These are phyloP conservation scores for Fulica atra DNA, from an alignment of 2,113 vertebrate species.

Conservation along the genomic window DNA sequence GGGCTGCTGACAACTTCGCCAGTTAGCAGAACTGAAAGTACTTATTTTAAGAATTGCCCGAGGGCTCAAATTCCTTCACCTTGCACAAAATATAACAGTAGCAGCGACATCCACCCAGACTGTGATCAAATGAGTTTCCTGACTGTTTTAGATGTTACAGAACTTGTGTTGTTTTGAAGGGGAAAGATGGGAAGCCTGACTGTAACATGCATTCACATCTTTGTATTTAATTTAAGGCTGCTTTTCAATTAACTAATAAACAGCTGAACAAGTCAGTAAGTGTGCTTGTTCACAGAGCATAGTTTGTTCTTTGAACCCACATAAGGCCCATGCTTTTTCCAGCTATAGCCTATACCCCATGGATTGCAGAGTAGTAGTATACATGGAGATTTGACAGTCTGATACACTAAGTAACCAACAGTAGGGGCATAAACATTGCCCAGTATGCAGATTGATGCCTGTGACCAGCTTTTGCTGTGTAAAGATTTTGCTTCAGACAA, in stretches of 20 bases:
- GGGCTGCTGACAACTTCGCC: neutral
- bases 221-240: neutral
- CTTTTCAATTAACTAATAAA: neutral
- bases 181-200: neutral
- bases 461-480: neutral
- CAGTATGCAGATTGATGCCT: neutral
- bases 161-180: neutral
- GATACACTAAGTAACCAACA: neutral
- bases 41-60: neutral
- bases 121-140: neutral
- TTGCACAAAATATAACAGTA: neutral
- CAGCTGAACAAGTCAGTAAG: neutral
- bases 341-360: neutral
- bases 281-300: neutral
- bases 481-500: neutral
- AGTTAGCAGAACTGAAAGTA: neutral
- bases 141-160: neutral
- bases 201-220: neutral
- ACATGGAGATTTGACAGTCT: neutral
- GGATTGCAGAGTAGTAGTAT: neutral
- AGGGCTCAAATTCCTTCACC: neutral
- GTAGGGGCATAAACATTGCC: neutral
- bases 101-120: neutral
- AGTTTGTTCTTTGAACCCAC: neutral
- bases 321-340: neutral